phyloP scores from a whole-genome alignment of 2,888 invertebrate species.

The Heliconius erato region DNA sequence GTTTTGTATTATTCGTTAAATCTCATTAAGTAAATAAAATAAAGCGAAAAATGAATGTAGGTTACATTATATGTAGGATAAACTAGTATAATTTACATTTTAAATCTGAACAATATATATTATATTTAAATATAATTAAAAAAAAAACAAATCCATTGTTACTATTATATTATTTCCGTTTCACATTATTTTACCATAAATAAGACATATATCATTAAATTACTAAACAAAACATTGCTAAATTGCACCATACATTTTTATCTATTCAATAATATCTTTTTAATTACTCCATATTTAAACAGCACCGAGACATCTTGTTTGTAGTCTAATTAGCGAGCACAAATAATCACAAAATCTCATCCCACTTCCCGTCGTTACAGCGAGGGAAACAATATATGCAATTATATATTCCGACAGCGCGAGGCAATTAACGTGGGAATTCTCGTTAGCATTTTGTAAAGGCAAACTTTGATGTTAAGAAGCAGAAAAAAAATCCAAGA shows the following conservation, averaged over 20 bases:
- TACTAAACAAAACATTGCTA: not conserved
- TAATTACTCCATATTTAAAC: slow-evolving; percentile 12
- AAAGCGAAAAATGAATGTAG: not conserved
- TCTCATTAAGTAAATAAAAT: not conserved
- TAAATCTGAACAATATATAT: not conserved
- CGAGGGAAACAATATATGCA: slow-evolving; percentile 80
- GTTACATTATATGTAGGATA: no score
- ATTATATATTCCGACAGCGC: slow-evolving; percentile 78
- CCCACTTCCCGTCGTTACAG: slow-evolving; percentile 65
- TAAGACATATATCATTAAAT: no score
- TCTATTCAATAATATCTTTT: not conserved
- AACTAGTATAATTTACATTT: not conserved
- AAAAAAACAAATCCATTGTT: not conserved
- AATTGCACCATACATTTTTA: not conserved
- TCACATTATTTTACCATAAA: not conserved
- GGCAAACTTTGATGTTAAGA: slow-evolving; percentile 82
- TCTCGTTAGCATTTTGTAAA: slow-evolving; percentile 81
- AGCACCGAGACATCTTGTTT: slow-evolving; percentile 31
- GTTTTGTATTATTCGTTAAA: not conserved
- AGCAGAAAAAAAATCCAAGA: slow-evolving; percentile 79
- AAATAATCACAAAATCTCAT: slow-evolving; percentile 62
- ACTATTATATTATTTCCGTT: not conserved
- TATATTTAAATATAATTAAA: no score
- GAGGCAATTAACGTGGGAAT: slow-evolving; percentile 82
- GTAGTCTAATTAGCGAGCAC: slow-evolving; percentile 35